A percentile compares a stretch with the other conserved stretches of the same genome.
These are phyloP conservation scores for Drosophila lutescens DNA, from an alignment of 2,888 invertebrate species.

Conservation along the genomic window DNA sequence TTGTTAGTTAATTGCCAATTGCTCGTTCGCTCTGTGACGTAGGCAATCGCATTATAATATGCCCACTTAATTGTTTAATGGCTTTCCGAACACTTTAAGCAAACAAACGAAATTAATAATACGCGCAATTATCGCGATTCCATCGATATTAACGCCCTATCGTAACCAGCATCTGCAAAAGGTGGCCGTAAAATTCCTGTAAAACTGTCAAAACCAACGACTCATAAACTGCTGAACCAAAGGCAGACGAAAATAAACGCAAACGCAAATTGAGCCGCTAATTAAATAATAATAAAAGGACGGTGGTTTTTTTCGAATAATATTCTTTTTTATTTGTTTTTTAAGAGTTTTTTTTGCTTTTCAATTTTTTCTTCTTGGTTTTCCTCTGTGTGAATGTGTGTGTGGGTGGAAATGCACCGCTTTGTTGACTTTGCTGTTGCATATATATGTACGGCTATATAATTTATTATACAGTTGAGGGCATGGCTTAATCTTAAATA, in stretches of 20 bases:
- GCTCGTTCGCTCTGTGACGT: conserved; percentile 49
- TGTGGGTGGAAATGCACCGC: conserved; percentile 71
- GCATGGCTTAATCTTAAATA: conserved; percentile 78
- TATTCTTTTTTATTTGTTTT: conserved; percentile 80
- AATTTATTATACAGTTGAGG: conserved; percentile 82
- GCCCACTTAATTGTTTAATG: conserved; percentile 74
- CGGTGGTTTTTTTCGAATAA: conserved; percentile 71
- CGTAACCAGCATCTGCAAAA: conserved; percentile 27
- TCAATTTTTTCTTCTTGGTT: conserved; percentile 69
- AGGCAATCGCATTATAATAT: conserved; percentile 68
- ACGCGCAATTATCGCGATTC: conserved; percentile 57
- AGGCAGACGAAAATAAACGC: conserved; percentile 55
- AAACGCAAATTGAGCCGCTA: conserved; percentile 39
- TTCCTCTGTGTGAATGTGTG: conserved; percentile 52
- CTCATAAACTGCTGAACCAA: conserved; percentile 51
- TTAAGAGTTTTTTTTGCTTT: conserved; percentile 61
- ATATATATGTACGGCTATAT: conserved; percentile 51
- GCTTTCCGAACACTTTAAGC: conserved; percentile 73
- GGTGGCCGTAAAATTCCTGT: conserved; percentile 51
- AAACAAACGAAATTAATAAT: conserved; percentile 64
- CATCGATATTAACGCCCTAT: conserved; percentile 25
- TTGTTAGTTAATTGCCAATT: conserved; percentile 72
- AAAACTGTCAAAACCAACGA: conserved; percentile 63
- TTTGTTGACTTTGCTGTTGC: conserved; percentile 64
- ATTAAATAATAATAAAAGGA: conserved; percentile 70